These are phyloP conservation scores for Trachymyrmex septentrionalis DNA, from an alignment of 1,140 invertebrate species.

Conservation along the genomic window DNA sequence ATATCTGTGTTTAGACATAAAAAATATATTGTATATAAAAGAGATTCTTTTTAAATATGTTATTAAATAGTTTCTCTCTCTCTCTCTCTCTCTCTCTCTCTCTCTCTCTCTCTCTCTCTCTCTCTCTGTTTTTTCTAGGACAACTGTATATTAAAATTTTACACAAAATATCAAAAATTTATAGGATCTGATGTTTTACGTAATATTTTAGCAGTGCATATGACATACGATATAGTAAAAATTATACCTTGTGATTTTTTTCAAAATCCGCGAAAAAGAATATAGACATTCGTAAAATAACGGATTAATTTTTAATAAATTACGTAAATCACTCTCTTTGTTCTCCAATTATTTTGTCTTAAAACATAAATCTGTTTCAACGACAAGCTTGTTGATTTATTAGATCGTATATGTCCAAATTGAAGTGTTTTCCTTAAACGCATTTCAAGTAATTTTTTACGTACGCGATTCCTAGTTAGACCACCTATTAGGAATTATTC, in stretches of 20 bases:
- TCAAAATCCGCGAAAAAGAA: background rate
- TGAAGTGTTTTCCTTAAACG: conserved; percentile 17
- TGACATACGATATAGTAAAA: background rate
- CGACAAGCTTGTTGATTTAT: conserved; percentile 4
- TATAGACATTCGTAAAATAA: background rate
- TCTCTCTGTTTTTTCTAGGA: background rate
- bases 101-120: background rate
- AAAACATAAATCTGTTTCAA: background rate
- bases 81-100: background rate
- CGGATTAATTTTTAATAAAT: background rate
- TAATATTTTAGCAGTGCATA: background rate
- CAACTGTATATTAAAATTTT: background rate
- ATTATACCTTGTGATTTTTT: background rate
- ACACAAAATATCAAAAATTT: background rate
- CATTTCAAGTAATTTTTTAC: conserved; percentile 35
- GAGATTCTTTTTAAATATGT: background rate
- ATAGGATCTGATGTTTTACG: background rate
- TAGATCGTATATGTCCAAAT: background rate
- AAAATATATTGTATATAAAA: background rate
- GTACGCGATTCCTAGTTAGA: conserved; percentile 1
- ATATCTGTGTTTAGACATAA: background rate
- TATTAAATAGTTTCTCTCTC: background rate
- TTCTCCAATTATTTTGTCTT: background rate
- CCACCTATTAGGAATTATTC: conserved; percentile 27
- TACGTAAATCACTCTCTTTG: background rate